Conservation (phyloP, 1,140 invertebrate genomes). For the Brachionus sp. region DNA sequence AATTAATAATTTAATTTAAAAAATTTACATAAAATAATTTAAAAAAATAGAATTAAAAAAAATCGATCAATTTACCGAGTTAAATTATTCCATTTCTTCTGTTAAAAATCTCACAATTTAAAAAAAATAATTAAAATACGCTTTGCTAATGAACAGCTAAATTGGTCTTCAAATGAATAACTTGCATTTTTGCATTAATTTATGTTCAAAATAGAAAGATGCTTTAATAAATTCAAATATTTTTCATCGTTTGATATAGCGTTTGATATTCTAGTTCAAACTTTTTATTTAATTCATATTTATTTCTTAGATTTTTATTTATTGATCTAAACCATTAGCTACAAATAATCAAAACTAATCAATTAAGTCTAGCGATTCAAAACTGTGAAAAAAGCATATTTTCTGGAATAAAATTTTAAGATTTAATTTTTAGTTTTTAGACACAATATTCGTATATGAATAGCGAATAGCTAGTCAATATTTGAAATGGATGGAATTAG, state of each 20-base stretch:
- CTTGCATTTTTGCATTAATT: neutral
- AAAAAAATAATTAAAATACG: neutral
- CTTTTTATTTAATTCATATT: neutral
- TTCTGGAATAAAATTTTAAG: neutral
- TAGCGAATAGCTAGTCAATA: neutral
- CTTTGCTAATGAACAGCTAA: neutral
- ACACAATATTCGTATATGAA: too few species aligned
- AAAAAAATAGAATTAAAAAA: neutral
- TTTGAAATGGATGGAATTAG: slow-evolving; percentile 17
- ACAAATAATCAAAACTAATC: neutral
- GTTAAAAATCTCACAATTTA: too few species aligned
- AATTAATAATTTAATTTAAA: neutral
- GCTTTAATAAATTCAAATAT: neutral
- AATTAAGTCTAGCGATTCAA: neutral
- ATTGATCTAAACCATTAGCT: neutral
- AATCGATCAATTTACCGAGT: neutral
- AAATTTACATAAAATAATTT: neutral
- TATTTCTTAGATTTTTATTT: neutral
- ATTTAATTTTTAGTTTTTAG: neutral
- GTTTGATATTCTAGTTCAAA: neutral
- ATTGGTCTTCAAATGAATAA: neutral
- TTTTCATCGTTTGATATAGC: neutral
- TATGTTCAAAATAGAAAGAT: neutral
- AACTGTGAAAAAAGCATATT: neutral
- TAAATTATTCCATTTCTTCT: neutral